Conservation (phyloP, 2,797 vertebrate genomes). For the Gymnothorax javanicus region DNA sequence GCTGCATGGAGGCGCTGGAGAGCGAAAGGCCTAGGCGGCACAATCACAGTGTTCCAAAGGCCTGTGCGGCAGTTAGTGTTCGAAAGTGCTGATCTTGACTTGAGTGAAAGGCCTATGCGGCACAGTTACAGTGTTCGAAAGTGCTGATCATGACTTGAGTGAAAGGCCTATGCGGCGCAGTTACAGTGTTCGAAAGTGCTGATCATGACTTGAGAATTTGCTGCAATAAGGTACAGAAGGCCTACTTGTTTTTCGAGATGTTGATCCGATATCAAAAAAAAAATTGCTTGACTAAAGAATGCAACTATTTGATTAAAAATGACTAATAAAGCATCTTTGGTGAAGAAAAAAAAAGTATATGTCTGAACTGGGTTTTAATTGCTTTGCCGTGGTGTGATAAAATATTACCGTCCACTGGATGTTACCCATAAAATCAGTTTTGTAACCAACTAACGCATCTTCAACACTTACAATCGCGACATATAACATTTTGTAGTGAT, state of each 20-base stretch:
- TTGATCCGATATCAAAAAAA: neutral
- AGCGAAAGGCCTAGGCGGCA: neutral
- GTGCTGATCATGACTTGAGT: no score
- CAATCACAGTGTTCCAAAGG: neutral
- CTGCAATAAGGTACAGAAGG: slow-evolving; percentile 30
- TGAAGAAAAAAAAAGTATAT: neutral
- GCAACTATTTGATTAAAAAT: slow-evolving; percentile 1
- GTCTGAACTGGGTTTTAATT: neutral
- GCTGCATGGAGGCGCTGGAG: neutral
- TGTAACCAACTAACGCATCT: neutral
- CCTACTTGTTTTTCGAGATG: neutral
- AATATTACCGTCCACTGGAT: slow-evolving; percentile 22
- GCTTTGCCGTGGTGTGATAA: neutral
- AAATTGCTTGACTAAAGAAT: neutral
- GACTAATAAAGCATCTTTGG: slow-evolving; percentile 8
- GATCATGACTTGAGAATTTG: slow-evolving; percentile 9
- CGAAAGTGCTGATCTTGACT: no score
- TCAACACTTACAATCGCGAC: neutral
- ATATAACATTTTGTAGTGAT: neutral
- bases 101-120: no score
- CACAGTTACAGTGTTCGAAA: no score
- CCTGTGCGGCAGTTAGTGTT: no score
- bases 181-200: no score
- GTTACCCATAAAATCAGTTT: neutral
- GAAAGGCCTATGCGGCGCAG: no score